These are phyloP conservation scores for Cavia aperea DNA, from an alignment of 2,113 vertebrate genomes.

Conservation along the genomic window DNA sequence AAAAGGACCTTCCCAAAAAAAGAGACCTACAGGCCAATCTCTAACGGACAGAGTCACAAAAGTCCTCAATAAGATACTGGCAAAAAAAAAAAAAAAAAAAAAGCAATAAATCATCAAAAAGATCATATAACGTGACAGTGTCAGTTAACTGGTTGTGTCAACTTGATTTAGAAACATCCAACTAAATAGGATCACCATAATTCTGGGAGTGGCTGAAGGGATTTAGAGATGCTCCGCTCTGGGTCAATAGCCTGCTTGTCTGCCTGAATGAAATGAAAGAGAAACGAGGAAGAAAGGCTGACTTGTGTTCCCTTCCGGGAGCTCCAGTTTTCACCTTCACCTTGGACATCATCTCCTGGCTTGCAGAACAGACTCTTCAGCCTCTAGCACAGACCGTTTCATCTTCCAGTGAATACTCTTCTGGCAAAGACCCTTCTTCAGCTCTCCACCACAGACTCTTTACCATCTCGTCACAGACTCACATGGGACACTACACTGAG, in stretches of 20 bases:
- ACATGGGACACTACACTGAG: not conserved
- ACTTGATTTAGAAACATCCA: not conserved
- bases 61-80: not conserved
- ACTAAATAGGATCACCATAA: not conserved
- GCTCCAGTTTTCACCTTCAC: not conserved
- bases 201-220: not conserved
- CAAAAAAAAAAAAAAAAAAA: not conserved
- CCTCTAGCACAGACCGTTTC: not conserved
- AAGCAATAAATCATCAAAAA: not conserved
- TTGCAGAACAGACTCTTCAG: not conserved
- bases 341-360: not conserved
- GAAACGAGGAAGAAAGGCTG: not conserved
- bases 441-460: not conserved
- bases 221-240: not conserved
- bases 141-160: not conserved
- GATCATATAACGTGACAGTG: not conserved
- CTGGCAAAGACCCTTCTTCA: not conserved
- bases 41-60: not conserved
- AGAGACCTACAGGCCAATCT: not conserved
- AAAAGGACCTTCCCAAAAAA: not conserved
- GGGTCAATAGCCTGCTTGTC: not conserved
- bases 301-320: not conserved
- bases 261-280: not conserved
- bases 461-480: not conserved
- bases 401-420: not conserved